Base-by-base conservation (phyloP, 2,797 vertebrate genomes). In the Lithobates sylvaticus region DNA sequence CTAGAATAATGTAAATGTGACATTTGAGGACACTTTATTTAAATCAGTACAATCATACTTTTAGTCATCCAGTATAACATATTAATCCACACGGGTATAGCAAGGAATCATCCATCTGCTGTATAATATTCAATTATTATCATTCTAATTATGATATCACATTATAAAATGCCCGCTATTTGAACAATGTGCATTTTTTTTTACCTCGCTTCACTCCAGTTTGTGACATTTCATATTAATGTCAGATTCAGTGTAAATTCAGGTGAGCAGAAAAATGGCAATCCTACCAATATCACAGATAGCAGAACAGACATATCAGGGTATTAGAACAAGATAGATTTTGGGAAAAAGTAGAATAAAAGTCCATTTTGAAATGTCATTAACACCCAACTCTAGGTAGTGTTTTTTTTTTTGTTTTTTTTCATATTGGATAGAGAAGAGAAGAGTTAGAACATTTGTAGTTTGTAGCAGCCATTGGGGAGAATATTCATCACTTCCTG, bases 1-100 rank as follows among this genome's bases (percentile, higher is more conserved):
- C 36, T 18, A 42, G 72, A 71, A 83, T 75, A 87, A 83, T 87
- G 76, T 78, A 87, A 83, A 79, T 84, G 76, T 79, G 76, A 83
- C 81, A 83, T 75, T 83, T 87, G 64, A 61, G 80, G 61, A 64
- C 76, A 78, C 70, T 83, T 83, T 81, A 83, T 77, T 27, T 71
- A 77, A 76, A 86, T 86, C 80, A 73, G 80, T 36, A 78, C 54
- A 78, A 83, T 87, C 39, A 68, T n/a, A 83, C 73, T 34, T 71
- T 68, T 23, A 72, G 74, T 83, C 68, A 72, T 83, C 39, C 32
- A 72, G 71, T 78, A 65, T 61, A 61, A 84, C 36, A 77, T 70
- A 82, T 67, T 67, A 72, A 78, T 78, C 36, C 50, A 81, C 39
- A 64, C 68, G 68, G 76, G 75, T 44, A 72, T 26, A 58, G 50